Evolutionary conservation across 2,888 invertebrate species (phyloP), one percentile per base, ranked within the genome.

Genomic region (Macrostomum cliftonense): DNA sequence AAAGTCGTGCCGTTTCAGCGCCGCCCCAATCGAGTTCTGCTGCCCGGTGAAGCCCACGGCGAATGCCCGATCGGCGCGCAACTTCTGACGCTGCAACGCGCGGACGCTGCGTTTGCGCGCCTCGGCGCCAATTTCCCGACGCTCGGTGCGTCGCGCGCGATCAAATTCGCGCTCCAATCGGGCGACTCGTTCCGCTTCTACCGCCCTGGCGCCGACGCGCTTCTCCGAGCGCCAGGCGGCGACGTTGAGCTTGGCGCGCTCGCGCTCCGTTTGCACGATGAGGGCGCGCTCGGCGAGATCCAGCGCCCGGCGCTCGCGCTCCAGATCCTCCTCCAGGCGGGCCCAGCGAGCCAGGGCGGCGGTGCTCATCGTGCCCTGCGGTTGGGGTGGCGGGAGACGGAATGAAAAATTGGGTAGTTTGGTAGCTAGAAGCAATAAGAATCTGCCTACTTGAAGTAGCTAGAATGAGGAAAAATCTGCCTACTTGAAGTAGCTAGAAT

Each of bases 1-100:
- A 14, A 62, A 52, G 53, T 67, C 67, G 50, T 67, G 66, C 19
- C 63, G 53, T 55, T 63, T 57, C 17, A 68, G 55, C 16, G 68
- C 67, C 44, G 65, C 65, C 4, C 66, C 65, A 12, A 68, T 64
- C 2, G 66, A 67, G 2, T 64, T 67, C 46, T 66, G 66, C 54
- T 68, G 67, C 43, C 57, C 60, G 51, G 56, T 62, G 52, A 68
- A 68, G 45, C 65, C 65, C 5, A 57, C 55, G 21, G 63, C 58
- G 54, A 67, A 66, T 2, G 59, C 56, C 13, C 55, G 53, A 5
- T 56, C 50, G 47, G 58, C 58, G 37, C 17, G 14, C 21, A 37
- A 46, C 14, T 43, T 14, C 17, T 38, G 42, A 40, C 38, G 46
- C 40, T 52, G 45, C 42, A 45, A 17, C 45, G 49, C 16, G 47